A percentile compares a stretch with the other conserved stretches of the same genome.
phyloP scores from a whole-genome alignment of 2,888 invertebrate genomes.

The Acanthosoma haemorrhoidale region DNA sequence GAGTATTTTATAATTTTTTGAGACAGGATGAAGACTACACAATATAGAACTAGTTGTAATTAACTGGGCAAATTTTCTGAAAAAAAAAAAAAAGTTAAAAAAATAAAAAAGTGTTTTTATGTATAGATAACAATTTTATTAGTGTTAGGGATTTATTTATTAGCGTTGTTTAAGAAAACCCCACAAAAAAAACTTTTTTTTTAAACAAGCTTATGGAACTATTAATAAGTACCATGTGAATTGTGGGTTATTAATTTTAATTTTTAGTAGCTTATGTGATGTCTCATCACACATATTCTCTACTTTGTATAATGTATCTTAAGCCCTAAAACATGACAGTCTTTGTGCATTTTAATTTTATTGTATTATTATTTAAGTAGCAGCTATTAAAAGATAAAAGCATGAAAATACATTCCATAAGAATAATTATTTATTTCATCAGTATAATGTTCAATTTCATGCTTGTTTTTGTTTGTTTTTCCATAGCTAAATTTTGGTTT shows the following conservation, averaged over 20 bases:
- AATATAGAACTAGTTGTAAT: conserved; percentile 15
- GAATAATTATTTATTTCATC: too few species aligned
- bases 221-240: conserved; percentile 2
- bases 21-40: neutral
- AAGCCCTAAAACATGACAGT: conserved; percentile 8
- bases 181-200: neutral
- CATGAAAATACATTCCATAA: too few species aligned
- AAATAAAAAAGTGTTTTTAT: conserved; percentile 11
- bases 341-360: neutral
- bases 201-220: neutral
- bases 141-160: conserved; percentile 25
- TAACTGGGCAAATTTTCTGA: too few species aligned
- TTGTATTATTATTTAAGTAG: neutral
- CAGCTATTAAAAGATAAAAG: too few species aligned
- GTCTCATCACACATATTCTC: neutral
- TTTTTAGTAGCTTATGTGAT: neutral
- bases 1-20: conserved; percentile 8
- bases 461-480: too few species aligned
- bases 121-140: conserved; percentile 26
- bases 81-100: neutral
- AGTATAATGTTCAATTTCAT: too few species aligned
- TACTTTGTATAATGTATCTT: neutral
- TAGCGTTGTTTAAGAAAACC: conserved; percentile 2
- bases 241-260: neutral
- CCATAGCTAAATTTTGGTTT: too few species aligned